Evolutionary conservation across 1,140 invertebrate species (phyloP).

Genomic region (Caenorhabditis brenneri): DNA sequence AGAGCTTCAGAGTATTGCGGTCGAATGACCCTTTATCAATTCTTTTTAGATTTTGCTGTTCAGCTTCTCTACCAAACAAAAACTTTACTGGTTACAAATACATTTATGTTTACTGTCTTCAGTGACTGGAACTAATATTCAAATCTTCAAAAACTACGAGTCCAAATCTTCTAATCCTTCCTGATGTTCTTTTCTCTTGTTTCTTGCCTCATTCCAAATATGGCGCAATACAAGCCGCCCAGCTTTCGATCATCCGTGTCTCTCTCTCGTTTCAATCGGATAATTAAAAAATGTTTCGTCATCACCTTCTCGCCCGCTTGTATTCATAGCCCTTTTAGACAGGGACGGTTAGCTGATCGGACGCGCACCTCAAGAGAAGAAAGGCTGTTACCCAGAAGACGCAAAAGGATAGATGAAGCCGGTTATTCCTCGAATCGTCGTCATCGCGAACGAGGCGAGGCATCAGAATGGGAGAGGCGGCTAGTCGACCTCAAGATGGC

Average conservation of each 20-base stretch:
- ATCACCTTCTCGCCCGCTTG: not conserved
- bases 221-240: constrained; percentile 11
- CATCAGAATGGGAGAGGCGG: not conserved
- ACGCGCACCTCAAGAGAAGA: no score
- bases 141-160: no score
- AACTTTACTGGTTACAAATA: no score
- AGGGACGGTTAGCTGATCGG: no score
- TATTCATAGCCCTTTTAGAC: no score
- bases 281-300: constrained; percentile 32
- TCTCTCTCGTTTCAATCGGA: not conserved
- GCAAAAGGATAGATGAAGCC: not conserved
- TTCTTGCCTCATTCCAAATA: not conserved
- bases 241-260: constrained; percentile 21
- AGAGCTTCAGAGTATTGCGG: no score
- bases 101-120: no score
- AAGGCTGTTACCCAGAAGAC: not conserved
- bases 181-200: not conserved
- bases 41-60: no score
- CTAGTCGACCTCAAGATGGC: constrained; percentile 33
- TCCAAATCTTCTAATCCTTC: constrained; percentile 1
- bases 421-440: not conserved
- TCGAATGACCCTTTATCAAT: no score
- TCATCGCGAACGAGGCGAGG: constrained; percentile 19
- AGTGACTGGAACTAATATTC: not conserved
- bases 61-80: no score